Base-by-base conservation (phyloP, 2,113 vertebrate species). In the Chloroceryle aenea region DNA sequence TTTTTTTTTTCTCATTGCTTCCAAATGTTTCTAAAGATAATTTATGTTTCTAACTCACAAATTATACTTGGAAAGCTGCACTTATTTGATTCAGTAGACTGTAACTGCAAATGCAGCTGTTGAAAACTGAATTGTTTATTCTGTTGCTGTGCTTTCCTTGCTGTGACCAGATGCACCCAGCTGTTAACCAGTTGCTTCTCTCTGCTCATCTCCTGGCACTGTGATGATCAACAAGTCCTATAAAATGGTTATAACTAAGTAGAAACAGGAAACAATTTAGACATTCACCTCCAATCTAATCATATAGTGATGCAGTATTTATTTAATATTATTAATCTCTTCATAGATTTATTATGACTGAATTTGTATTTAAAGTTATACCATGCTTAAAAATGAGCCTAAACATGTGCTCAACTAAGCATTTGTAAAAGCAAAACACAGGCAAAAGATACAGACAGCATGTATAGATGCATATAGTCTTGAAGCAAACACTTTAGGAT, bases 141-240 rank as follows among this genome's bases (percentile, higher is more conserved):
- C 97, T 94, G 77, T 84, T 90, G 80, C 93, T 94, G 34, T 71
- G 90, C 66, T 85, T 86, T 95, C 83, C 92, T 90, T 76, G 94
- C 94, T 93, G 93, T 96, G 84, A 95, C 97, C 97, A 97, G 97
- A 97, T 98, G 97, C 87, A 96, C 91, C 96, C 98, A 98, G 97
- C 98, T 98, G 98, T 96, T 96, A 96, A 96, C 92, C 96, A 96
- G 97, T 97, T 97, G 93, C 90, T 94, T 90, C 73, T 89, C 87
- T 85, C 74, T 42, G 62, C 82, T 81, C 88, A 74, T 95, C 92
- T 97, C 91, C 90, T 92, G 71, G 95, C 84, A 97, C 95, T 4
- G 1, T 42, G 85, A 91, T 45, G 27, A 76, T 74, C 94, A 86
- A 89, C 67, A 67, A 87, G 71, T 30, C 42, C 75, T 75, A 66